These are phyloP conservation scores for Liasis olivaceus DNA, from an alignment of 2,797 vertebrate species.

Conservation along the genomic window DNA sequence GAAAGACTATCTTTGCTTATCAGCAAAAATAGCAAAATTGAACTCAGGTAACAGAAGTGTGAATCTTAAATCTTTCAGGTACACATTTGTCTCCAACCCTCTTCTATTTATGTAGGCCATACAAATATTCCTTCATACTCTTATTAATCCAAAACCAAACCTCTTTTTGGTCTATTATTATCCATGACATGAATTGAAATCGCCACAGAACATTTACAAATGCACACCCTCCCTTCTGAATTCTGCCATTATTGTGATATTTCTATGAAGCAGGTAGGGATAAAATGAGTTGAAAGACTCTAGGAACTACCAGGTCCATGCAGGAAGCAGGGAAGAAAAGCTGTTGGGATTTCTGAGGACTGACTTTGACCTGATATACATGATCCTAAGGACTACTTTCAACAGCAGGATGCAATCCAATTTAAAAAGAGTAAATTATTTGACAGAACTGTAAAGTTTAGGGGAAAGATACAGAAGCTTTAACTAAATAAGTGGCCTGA, in stretches of 20 bases:
- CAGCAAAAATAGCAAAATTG: background rate
- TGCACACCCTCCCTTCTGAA: background rate
- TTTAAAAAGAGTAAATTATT: slow-evolving; percentile 11
- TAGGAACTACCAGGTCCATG: background rate
- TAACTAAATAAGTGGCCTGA: slow-evolving; percentile 10
- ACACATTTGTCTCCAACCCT: background rate
- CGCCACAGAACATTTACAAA: slow-evolving; percentile 20
- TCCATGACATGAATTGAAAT: background rate
- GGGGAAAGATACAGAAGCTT: slow-evolving; percentile 22
- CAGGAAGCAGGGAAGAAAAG: background rate
- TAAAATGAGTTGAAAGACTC: background rate
- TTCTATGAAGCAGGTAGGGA: background rate
- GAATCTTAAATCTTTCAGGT: background rate
- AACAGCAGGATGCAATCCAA: background rate
- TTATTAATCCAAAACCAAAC: slow-evolving; percentile 28
- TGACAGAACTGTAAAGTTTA: slow-evolving; percentile 34
- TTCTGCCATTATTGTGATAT: background rate
- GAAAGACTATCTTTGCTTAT: background rate
- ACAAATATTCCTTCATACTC: background rate
- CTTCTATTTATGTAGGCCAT: background rate
- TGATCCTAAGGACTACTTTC: background rate
- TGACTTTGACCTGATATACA: background rate
- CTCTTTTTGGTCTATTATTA: background rate
- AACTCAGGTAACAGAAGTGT: background rate
- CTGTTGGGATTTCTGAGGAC: background rate